phyloP scores from a whole-genome alignment of 1,140 invertebrate genomes.

The Trachelipus rathkii region DNA sequence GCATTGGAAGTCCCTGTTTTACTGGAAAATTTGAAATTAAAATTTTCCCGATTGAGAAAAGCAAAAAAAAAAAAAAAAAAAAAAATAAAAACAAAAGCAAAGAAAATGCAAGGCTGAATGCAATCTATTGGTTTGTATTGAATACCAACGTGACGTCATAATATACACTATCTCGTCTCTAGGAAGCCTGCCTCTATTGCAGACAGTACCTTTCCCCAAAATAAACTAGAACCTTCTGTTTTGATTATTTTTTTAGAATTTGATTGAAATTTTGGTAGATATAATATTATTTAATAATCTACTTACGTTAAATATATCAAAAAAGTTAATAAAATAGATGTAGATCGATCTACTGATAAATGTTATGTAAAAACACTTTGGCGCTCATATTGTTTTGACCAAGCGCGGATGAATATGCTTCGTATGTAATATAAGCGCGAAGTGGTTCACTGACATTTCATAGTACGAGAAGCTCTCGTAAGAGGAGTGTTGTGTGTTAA shows the following conservation, averaged over 20 bases:
- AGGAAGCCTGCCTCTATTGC: neutral
- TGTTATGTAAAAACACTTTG: neutral
- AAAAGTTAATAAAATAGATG: too few species aligned
- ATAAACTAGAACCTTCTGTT: neutral
- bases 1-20: too few species aligned
- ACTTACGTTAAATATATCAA: too few species aligned
- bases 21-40: too few species aligned
- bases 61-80: too few species aligned
- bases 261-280: too few species aligned
- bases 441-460: constrained; percentile 7
- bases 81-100: neutral
- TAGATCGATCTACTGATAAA: too few species aligned
- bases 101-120: neutral
- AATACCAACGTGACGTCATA: constrained; percentile 6
- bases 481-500: neutral
- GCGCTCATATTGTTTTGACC: neutral
- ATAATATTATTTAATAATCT: too few species aligned
- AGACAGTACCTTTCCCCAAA: neutral
- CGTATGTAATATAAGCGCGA: neutral
- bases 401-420: neutral
- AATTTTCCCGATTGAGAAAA: too few species aligned
- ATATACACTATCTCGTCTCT: constrained; percentile 2
- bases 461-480: neutral
- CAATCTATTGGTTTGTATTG: neutral
- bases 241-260: too few species aligned